Percentiles rank a stretch among this genome's conserved stretches.
Conservation (phyloP, 2,113 vertebrate genomes). For the Boulengerochromis microlepis region DNA sequence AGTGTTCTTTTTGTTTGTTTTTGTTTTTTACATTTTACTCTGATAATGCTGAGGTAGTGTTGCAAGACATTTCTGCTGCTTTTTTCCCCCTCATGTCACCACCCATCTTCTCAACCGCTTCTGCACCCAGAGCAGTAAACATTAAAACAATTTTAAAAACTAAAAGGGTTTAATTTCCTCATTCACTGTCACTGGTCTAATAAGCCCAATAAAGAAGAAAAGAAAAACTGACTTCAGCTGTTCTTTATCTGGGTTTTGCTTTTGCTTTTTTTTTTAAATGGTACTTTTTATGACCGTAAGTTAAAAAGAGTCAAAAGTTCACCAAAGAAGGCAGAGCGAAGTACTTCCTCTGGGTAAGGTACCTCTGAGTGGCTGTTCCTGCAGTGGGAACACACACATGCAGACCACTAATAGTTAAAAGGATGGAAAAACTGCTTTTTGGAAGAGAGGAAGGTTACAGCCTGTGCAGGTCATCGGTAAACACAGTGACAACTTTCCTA, state of each 20-base stretch:
- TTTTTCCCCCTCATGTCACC: fast-evolving
- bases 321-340: fast-evolving
- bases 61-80: neutral
- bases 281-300: neutral
- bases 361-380: neutral
- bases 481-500: neutral
- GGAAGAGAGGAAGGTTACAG: neutral
- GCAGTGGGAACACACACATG: neutral
- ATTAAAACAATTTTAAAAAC: neutral
- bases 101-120: fast-evolving
- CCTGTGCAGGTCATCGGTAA: neutral
- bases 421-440: neutral
- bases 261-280: neutral
- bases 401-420: neutral
- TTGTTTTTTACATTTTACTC: neutral
- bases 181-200: neutral
- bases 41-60: fast-evolving
- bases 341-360: neutral
- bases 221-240: neutral
- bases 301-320: neutral
- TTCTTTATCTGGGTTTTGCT: neutral
- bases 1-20: neutral
- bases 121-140: neutral
- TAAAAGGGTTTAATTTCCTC: neutral
- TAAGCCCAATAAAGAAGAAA: neutral